phyloP scores from a whole-genome alignment of 2,797 vertebrate species.

The Glossophaga mutica region DNA sequence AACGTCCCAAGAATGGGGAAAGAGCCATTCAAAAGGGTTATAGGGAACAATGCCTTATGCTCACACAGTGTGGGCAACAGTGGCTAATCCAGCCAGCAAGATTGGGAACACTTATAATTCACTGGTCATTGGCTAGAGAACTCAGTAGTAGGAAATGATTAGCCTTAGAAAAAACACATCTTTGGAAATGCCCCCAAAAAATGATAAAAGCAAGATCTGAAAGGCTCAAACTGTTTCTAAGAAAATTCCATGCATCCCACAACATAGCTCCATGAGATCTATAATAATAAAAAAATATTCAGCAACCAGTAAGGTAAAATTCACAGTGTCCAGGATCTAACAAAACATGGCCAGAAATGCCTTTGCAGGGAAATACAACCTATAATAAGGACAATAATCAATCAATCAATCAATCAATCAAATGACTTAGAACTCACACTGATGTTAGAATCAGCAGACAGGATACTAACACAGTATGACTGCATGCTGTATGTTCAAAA shows the following conservation, averaged over 20 bases:
- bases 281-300: background rate
- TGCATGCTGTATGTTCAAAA: background rate
- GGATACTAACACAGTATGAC: background rate
- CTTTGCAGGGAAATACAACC: background rate
- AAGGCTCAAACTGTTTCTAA: background rate
- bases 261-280: background rate
- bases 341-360: background rate
- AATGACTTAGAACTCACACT: background rate
- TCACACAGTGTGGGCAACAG: background rate
- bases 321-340: background rate
- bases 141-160: background rate
- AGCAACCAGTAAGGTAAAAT: background rate
- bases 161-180: background rate
- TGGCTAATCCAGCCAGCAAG: background rate
- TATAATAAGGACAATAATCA: background rate
- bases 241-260: background rate
- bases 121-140: background rate
- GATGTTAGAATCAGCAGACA: background rate
- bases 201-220: background rate
- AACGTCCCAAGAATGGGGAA: background rate
- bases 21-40: background rate
- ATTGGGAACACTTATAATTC: background rate
- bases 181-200: background rate
- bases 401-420: background rate
- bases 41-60: background rate